Conservation (phyloP, 2,888 invertebrate species). For the Nemotelus nigrinus region DNA sequence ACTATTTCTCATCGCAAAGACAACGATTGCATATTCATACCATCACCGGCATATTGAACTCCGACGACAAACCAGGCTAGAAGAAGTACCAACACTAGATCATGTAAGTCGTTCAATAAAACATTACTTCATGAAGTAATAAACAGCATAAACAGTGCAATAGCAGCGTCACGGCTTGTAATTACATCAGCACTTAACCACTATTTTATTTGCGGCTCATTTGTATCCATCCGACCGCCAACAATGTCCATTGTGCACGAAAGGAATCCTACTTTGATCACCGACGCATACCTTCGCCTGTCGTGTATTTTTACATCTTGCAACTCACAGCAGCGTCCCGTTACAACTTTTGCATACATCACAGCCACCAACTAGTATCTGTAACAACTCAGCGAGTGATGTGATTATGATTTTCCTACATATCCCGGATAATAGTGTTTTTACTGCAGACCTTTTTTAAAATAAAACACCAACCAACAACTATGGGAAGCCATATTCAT, state of each 20-base stretch:
- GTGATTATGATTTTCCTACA: constrained; percentile 14
- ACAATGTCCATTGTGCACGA: constrained; percentile 29
- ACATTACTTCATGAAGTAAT: constrained; percentile 42
- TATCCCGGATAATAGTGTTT: constrained; percentile 12
- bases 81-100: constrained; percentile 14
- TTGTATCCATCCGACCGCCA: constrained; percentile 14
- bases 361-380: neutral
- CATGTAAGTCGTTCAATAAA: constrained; percentile 29
- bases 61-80: neutral
- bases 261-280: neutral
- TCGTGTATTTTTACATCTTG: neutral
- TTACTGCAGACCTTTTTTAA: constrained; percentile 12
- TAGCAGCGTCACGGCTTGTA: constrained; percentile 31
- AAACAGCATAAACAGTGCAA: neutral
- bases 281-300: neutral
- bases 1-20: constrained; percentile 14
- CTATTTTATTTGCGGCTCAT: constrained; percentile 24
- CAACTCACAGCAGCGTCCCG: neutral
- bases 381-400: neutral
- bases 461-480: neutral
- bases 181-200: constrained; percentile 35
- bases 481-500: constrained; percentile 9
- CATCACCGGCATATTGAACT: neutral
- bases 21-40: neutral
- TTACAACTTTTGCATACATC: constrained; percentile 10